These are phyloP conservation scores for Dinoponera quadriceps DNA, from an alignment of 1,140 invertebrate species.

Conservation along the genomic window DNA sequence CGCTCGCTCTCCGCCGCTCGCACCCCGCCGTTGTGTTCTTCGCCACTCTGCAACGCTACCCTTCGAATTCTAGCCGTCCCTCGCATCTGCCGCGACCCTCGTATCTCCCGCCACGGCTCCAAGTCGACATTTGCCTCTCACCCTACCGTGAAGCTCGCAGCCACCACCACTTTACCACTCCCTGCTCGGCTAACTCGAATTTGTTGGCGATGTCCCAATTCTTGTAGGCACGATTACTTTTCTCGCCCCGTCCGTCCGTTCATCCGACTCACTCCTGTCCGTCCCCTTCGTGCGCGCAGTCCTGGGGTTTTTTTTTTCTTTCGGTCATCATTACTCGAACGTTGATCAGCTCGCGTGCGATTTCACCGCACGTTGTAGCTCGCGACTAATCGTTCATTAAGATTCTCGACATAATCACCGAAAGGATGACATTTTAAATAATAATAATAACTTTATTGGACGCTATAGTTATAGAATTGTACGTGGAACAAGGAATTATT, in stretches of 20 bases:
- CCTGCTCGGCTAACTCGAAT: constrained; percentile 82
- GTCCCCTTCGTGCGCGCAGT: constrained; percentile 62
- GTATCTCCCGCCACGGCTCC: constrained; percentile 67
- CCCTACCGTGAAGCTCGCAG: constrained; percentile 74
- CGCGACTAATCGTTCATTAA: background rate
- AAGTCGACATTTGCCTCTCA: constrained; percentile 77
- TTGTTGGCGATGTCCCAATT: constrained; percentile 84
- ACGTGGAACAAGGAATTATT: too few species aligned
- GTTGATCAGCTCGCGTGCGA: constrained; percentile 36
- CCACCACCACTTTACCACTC: constrained; percentile 80
- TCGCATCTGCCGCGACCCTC: constrained; percentile 55
- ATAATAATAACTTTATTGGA: too few species aligned
- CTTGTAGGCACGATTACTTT: constrained; percentile 66
- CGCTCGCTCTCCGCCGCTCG: constrained; percentile 53
- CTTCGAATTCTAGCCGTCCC: constrained; percentile 57
- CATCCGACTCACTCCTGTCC: background rate
- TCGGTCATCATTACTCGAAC: constrained; percentile 43
- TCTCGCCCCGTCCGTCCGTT: constrained; percentile 57
- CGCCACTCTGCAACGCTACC: constrained; percentile 62
- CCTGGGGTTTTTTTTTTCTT: constrained; percentile 41
- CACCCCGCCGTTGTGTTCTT: constrained; percentile 62
- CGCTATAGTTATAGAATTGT: too few species aligned
- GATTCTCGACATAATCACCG: background rate
- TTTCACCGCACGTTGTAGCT: constrained; percentile 43
- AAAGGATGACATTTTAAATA: too few species aligned